These are phyloP conservation scores for Erebia palarica DNA, from an alignment of 2,888 invertebrate genomes.

Conservation along the genomic window DNA sequence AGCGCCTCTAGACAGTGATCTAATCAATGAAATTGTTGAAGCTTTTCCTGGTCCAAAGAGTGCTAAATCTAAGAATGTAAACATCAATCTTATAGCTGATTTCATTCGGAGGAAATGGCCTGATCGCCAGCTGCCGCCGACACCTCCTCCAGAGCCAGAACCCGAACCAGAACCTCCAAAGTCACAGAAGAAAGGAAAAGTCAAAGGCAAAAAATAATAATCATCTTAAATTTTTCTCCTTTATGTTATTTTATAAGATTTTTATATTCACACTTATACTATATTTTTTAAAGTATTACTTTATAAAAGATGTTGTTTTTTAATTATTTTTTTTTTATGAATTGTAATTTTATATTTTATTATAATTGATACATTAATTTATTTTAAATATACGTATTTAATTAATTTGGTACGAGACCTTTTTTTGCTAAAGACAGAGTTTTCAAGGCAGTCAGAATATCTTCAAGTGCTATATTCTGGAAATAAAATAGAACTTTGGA, in stretches of 20 bases:
- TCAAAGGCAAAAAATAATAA: conserved; percentile 35
- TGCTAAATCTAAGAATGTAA: conserved; percentile 52
- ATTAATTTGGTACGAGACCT: no score
- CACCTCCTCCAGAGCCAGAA: conserved; percentile 57
- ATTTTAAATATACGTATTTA: no score
- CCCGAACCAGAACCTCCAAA: conserved; percentile 38
- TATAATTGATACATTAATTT: no score
- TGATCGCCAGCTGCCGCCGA: conserved; percentile 57
- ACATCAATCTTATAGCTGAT: conserved; percentile 52
- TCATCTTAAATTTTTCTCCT: conserved; percentile 4
- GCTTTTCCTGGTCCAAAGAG: conserved; percentile 52
- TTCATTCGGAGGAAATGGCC: conserved; percentile 65
- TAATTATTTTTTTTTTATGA: no score
- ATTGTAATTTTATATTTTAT: no score
- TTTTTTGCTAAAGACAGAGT: no score
- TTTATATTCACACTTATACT: neutral
- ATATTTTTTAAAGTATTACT: no score
- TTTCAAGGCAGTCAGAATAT: no score
- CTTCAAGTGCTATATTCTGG: no score
- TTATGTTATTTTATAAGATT: neutral
- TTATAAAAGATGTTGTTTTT: no score
- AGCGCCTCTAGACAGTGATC: conserved; percentile 50
- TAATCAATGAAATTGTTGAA: conserved; percentile 53
- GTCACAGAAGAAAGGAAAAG: conserved; percentile 32
- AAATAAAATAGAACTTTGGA: no score